A percentile compares a stretch with the other conserved stretches of the same genome.
Conservation (phyloP, 2,113 vertebrate genomes). For the Formicarius rufipectus region DNA sequence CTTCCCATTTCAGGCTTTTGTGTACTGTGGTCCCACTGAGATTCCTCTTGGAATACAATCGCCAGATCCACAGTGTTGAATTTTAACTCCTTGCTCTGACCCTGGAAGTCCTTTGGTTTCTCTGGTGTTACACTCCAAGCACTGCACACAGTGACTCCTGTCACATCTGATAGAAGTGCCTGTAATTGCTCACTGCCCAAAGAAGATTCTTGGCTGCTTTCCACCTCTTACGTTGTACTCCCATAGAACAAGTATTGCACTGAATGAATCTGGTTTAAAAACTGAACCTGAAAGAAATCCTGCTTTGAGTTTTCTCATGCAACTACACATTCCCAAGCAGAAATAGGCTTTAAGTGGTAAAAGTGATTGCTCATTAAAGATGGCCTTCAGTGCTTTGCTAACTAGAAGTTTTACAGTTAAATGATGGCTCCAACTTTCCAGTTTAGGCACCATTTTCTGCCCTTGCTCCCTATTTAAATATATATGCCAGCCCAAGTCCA, state of each 20-base stretch:
- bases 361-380: background rate
- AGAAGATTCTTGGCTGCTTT: background rate
- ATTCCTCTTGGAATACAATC: background rate
- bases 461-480: background rate
- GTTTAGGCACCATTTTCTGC: background rate
- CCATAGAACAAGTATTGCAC: background rate
- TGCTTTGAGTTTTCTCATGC: background rate
- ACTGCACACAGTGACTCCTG: background rate
- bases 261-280: constrained; percentile 1
- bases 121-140: background rate
- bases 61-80: background rate
- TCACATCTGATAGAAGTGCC: background rate
- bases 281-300: background rate
- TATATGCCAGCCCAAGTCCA: background rate
- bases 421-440: background rate
- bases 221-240: background rate
- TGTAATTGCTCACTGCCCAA: background rate
- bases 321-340: background rate
- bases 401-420: background rate
- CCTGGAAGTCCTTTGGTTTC: background rate
- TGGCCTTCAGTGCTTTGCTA: background rate
- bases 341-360: background rate
- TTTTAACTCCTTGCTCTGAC: constrained; percentile 23
- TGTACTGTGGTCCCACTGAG: background rate
- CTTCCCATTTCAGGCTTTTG: background rate